Evolutionary conservation across 2,797 vertebrate species (phyloP).

Genomic region (Kryptopterus vitreolus): DNA sequence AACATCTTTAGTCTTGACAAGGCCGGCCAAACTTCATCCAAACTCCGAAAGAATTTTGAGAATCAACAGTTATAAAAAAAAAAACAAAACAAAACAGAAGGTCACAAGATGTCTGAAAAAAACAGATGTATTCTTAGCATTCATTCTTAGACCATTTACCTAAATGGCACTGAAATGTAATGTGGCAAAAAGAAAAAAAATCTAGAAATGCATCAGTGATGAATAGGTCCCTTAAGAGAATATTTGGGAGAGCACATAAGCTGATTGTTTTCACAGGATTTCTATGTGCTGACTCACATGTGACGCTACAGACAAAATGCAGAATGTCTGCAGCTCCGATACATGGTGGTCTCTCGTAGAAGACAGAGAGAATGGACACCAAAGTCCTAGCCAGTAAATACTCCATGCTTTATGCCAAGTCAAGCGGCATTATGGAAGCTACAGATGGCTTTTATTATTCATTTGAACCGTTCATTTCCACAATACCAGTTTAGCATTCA

Average conservation of each 20-base stretch:
- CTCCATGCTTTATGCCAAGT: constrained; percentile 5
- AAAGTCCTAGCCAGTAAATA: not conserved
- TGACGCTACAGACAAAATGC: not conserved
- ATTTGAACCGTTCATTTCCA: constrained; percentile 9
- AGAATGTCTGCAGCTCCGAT: not conserved
- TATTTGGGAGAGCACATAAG: not conserved
- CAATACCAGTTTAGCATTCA: not conserved
- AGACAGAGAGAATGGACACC: not conserved
- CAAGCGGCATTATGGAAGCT: not conserved
- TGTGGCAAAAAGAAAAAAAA: not conserved
- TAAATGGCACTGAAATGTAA: not conserved
- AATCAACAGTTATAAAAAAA: constrained; percentile 10
- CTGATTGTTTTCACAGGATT: constrained; percentile 10
- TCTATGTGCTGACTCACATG: not conserved
- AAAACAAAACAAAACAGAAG: constrained; percentile 6
- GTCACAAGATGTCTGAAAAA: constrained; percentile 12
- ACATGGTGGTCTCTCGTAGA: constrained; percentile 10
- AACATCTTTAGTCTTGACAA: constrained; percentile 19
- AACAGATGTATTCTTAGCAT: not conserved
- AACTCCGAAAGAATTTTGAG: not conserved
- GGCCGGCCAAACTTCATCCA: not conserved
- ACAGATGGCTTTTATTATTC: not conserved
- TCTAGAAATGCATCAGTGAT: not conserved
- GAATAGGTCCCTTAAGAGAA: not conserved
- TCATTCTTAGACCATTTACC: not conserved